phyloP scores from a whole-genome alignment of 2,113 vertebrate genomes.

The Diglossa brunneiventris region DNA sequence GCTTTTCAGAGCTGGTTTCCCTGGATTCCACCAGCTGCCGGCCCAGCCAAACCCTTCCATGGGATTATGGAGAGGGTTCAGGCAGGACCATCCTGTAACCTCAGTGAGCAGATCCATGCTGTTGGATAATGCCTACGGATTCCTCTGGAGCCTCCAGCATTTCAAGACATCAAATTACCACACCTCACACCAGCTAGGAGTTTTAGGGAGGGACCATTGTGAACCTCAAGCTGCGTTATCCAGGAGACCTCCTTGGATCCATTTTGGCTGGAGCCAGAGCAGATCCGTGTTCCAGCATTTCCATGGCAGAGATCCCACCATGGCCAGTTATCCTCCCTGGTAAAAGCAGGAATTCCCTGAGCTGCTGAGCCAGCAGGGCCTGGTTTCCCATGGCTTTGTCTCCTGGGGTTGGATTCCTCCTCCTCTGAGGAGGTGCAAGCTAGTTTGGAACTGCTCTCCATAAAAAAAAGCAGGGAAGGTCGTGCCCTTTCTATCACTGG shows the following conservation, averaged over 20 bases:
- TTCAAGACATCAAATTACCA: neutral
- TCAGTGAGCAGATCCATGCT: accelerated
- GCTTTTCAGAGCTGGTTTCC: neutral
- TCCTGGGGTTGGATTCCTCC: neutral
- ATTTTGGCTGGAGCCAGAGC: neutral
- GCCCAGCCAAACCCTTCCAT: neutral
- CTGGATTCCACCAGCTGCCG: neutral
- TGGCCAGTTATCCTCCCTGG: neutral
- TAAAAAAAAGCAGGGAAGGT: neutral
- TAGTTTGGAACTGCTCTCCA: neutral
- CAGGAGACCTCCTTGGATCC: neutral
- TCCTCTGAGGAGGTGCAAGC: neutral
- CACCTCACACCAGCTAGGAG: neutral
- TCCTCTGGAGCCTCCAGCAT: neutral
- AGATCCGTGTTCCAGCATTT: neutral
- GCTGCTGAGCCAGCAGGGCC: neutral
- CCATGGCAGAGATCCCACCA: neutral
- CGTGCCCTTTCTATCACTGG: accelerated
- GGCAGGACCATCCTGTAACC: neutral
- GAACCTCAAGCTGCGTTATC: neutral
- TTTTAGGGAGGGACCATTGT: neutral
- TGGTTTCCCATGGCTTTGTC: neutral
- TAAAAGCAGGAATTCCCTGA: conserved; percentile 6
- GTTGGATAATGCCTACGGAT: accelerated
- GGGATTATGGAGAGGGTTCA: neutral